These are phyloP conservation scores for Chromoteleia sp. DNA, from an alignment of 2,888 invertebrate genomes.

Conservation along the genomic window DNA sequence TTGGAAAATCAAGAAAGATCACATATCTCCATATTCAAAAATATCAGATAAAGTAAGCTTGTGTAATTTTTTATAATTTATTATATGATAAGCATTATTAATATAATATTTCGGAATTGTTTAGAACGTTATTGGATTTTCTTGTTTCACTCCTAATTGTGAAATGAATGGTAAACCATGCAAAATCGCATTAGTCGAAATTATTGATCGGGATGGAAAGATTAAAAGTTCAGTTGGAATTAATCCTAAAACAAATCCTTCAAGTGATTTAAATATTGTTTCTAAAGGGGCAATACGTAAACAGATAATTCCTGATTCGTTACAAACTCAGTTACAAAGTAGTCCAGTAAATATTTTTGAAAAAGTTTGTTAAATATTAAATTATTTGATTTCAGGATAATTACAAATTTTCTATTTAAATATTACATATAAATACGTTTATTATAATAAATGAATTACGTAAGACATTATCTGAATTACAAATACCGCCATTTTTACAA, in stretches of 20 bases:
- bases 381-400: no score
- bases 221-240: conserved; percentile 67
- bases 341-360: no score
- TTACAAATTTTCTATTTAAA: no score
- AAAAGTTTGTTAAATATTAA: no score
- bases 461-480: no score
- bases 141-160: conserved; percentile 76
- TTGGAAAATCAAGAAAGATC: conserved; percentile 77
- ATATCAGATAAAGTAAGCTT: conserved; percentile 75
- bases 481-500: no score
- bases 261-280: not conserved
- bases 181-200: conserved; percentile 72
- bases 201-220: conserved; percentile 71
- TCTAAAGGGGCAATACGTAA: conserved; percentile 76
- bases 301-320: conserved; percentile 37
- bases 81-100: no score
- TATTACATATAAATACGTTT: no score
- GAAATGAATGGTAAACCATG: conserved; percentile 57
- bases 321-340: not conserved
- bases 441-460: no score
- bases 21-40: conserved; percentile 70
- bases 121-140: conserved; percentile 72
- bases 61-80: not conserved
- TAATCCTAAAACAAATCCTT: conserved; percentile 36
- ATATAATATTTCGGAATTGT: no score